These are phyloP conservation scores for Plusia festucae DNA, from an alignment of 2,888 invertebrate species.

Conservation along the genomic window DNA sequence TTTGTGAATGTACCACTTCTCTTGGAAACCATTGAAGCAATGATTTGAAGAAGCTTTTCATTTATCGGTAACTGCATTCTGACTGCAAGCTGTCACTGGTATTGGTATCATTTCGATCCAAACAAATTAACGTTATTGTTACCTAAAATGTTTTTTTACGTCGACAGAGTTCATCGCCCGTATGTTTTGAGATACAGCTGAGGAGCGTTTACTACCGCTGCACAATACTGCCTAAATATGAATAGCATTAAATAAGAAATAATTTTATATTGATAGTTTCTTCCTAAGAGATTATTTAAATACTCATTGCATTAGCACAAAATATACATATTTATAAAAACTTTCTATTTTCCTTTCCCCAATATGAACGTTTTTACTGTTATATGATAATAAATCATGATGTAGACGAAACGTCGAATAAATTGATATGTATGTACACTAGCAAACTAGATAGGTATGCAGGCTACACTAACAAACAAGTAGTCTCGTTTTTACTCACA, in stretches of 20 bases:
- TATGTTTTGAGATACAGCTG: not conserved
- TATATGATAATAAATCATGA: too few species aligned
- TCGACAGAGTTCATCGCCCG: not conserved
- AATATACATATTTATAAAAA: not conserved
- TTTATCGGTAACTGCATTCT: not conserved
- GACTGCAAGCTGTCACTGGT: not conserved
- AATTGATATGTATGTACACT: too few species aligned
- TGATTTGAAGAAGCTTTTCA: too few species aligned
- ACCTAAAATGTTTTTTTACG: not conserved
- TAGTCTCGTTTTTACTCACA: too few species aligned
- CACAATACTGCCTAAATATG: too few species aligned
- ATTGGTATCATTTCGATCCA: not conserved
- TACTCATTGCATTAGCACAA: not conserved
- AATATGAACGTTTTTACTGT: too few species aligned
- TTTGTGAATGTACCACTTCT: not conserved
- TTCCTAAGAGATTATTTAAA: not conserved
- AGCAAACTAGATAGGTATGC: too few species aligned
- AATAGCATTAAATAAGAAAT: too few species aligned
- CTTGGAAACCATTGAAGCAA: too few species aligned
- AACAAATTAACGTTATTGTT: not conserved
- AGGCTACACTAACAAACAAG: too few species aligned
- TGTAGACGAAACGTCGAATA: too few species aligned
- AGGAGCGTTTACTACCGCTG: not conserved
- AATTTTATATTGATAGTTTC: not conserved
- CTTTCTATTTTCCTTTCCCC: not conserved